These are phyloP conservation scores for Upupa epops DNA, from an alignment of 2,113 vertebrate species.

Conservation along the genomic window DNA sequence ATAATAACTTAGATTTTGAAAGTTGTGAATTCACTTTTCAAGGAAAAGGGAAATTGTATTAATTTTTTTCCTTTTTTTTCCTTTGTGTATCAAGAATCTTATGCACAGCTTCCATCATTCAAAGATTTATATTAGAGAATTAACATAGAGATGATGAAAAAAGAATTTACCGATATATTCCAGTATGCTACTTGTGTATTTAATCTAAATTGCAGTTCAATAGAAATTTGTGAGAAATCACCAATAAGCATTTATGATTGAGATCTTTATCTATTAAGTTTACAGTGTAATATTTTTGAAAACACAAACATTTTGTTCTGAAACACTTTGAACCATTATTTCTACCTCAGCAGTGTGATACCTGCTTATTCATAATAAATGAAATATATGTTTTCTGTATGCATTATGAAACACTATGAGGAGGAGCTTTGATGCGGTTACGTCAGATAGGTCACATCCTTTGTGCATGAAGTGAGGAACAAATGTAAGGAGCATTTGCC, in stretches of 20 bases:
- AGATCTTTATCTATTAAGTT: neutral
- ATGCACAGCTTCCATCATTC: neutral
- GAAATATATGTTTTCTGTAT: neutral
- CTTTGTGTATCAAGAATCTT: neutral
- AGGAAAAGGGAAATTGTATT: neutral
- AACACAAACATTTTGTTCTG: neutral
- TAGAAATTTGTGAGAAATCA: neutral
- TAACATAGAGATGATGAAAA: neutral
- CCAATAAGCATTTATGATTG: neutral
- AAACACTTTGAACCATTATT: neutral
- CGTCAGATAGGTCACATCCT: neutral
- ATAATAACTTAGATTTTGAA: neutral
- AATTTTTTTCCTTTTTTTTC: neutral
- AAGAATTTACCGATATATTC: neutral
- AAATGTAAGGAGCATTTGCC: neutral
- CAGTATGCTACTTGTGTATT: neutral
- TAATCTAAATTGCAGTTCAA: neutral
- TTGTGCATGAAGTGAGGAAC: neutral
- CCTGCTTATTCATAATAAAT: neutral
- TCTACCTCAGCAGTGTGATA: neutral
- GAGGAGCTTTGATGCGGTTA: neutral
- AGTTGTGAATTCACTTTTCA: neutral
- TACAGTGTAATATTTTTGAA: neutral
- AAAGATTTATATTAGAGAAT: neutral
- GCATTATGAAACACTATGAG: neutral